A percentile compares a stretch with the other conserved stretches of the same genome.
phyloP scores from a whole-genome alignment of 1,140 invertebrate genomes.

The Neocloeon triangulifer region DNA sequence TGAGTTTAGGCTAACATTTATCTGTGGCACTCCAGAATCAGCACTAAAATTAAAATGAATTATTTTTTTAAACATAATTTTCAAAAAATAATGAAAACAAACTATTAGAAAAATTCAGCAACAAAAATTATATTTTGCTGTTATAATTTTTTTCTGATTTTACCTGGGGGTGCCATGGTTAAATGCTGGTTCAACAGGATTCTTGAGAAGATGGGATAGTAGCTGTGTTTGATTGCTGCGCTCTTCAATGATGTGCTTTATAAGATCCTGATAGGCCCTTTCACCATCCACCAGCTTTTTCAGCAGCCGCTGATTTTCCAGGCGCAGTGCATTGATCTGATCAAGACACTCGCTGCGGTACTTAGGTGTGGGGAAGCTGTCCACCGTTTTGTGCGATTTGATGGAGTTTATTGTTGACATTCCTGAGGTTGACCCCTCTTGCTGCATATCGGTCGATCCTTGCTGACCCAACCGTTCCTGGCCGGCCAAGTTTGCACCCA shows the following conservation, averaged over 20 bases:
- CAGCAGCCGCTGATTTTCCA: constrained; percentile 24
- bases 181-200: not conserved
- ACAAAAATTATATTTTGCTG: too few species aligned
- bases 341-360: constrained; percentile 24
- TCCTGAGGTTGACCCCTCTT: constrained; percentile 34
- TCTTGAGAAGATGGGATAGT: not conserved
- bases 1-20: not conserved
- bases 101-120: constrained; percentile 1
- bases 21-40: too few species aligned
- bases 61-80: constrained; percentile 3
- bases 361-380: constrained; percentile 19
- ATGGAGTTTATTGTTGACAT: constrained; percentile 42
- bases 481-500: constrained; percentile 55
- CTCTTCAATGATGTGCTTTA: not conserved
- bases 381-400: constrained; percentile 29
- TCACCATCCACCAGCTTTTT: not conserved
- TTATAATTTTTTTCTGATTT: not conserved
- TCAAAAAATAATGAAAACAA: constrained; percentile 1
- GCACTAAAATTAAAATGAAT: constrained; percentile 2
- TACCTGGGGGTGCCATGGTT: not conserved
- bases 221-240: not conserved
- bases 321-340: constrained; percentile 22
- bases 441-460: constrained; percentile 16
- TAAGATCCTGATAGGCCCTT: not conserved
- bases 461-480: constrained; percentile 25